phyloP scores from a whole-genome alignment of 1,140 invertebrate genomes.

The Drosophila funebris region DNA sequence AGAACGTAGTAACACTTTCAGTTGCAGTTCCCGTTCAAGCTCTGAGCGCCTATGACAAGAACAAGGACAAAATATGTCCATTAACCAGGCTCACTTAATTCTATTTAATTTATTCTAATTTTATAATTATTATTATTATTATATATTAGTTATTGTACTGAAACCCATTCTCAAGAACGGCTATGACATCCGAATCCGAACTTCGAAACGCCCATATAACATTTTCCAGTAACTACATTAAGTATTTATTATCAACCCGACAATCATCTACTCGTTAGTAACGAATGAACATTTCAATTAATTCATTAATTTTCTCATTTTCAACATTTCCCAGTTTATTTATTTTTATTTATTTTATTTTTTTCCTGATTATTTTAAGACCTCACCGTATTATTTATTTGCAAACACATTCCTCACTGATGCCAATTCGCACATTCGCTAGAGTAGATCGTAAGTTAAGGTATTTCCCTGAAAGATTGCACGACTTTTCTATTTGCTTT shows the following conservation, averaged over 20 bases:
- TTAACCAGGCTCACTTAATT: neutral
- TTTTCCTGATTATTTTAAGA: conserved; percentile 25
- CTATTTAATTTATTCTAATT: conserved; percentile 2
- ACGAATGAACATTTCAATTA: neutral
- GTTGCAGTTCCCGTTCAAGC: neutral
- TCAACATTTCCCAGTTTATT: neutral
- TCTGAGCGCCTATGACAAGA: neutral
- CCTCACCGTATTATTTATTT: conserved; percentile 62
- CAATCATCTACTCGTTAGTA: conserved; percentile 10
- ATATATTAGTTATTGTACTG: neutral
- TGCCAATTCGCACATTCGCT: conserved; percentile 43
- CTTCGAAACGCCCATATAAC: conserved; percentile 9
- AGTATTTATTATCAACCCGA: conserved; percentile 35
- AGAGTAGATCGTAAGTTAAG: conserved; percentile 40
- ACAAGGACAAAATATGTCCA: neutral
- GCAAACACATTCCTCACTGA: conserved; percentile 35
- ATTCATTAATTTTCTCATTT: neutral
- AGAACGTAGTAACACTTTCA: neutral
- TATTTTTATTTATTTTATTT: conserved; percentile 11
- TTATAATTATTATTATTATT: neutral
- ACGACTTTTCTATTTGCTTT: conserved; percentile 51
- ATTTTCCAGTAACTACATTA: conserved; percentile 21
- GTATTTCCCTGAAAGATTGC: conserved; percentile 8
- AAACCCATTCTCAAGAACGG: conserved; percentile 29
- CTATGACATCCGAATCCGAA: conserved; percentile 32